Conservation (phyloP, 2,113 vertebrate species). For the Acanthochromis polyacanthus region DNA sequence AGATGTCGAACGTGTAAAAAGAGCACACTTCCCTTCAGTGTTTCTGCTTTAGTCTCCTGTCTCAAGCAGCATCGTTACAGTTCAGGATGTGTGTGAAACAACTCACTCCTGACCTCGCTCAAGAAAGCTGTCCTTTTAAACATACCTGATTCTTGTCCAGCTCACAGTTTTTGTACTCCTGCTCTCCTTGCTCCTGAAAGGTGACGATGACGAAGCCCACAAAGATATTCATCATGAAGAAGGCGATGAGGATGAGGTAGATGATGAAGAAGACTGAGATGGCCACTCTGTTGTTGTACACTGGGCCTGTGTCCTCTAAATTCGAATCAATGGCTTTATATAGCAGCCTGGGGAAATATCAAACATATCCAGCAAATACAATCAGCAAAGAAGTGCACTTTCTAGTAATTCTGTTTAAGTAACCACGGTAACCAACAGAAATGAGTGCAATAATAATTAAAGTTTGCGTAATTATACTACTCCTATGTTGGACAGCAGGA, state of each 20-base stretch:
- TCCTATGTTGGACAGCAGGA: too few species aligned
- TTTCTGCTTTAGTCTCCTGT: too few species aligned
- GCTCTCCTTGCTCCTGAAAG: slow-evolving; percentile 67
- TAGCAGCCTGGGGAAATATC: slow-evolving; percentile 77
- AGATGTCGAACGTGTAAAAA: too few species aligned
- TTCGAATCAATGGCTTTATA: slow-evolving; percentile 94
- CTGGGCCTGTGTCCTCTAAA: slow-evolving; percentile 88
- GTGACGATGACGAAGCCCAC: slow-evolving; percentile 88
- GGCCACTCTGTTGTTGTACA: slow-evolving; percentile 91
- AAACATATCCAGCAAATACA: neutral
- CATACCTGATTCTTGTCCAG: slow-evolving; percentile 95
- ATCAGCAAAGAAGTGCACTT: neutral
- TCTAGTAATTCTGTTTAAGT: too few species aligned
- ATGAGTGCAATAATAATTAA: too few species aligned
- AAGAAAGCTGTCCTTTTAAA: neutral
- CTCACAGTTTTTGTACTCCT: slow-evolving; percentile 80
- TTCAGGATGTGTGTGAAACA: too few species aligned
- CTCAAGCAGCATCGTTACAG: too few species aligned
- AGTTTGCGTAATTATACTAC: too few species aligned
- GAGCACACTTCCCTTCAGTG: neutral
- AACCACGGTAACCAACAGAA: too few species aligned
- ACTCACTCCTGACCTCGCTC: too few species aligned
- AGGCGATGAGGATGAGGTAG: slow-evolving; percentile 96
- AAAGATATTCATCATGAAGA: slow-evolving; percentile 99
- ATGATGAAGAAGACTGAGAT: slow-evolving; percentile 95